phyloP scores from a whole-genome alignment of 1,140 invertebrate genomes.

The Protaetia brevitarsis region DNA sequence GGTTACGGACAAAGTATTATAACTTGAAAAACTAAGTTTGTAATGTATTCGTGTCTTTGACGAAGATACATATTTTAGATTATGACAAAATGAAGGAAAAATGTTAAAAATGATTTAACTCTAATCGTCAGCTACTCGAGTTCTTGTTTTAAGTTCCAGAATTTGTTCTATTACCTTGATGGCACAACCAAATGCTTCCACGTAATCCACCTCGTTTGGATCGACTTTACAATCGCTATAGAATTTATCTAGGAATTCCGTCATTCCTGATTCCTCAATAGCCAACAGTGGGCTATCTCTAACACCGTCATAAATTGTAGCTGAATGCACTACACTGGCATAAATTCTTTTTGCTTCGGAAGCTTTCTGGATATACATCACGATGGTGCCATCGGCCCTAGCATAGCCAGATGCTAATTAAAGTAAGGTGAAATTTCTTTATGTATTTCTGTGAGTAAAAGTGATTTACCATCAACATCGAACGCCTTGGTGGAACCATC shows the following conservation, averaged over 20 bases:
- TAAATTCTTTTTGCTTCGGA: slow-evolving; percentile 76
- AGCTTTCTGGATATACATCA: slow-evolving; percentile 78
- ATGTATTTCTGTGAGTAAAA: not conserved
- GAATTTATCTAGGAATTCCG: slow-evolving; percentile 53
- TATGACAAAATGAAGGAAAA: too few species aligned
- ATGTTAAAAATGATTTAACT: too few species aligned
- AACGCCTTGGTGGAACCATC: slow-evolving; percentile 71
- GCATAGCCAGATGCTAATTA: slow-evolving; percentile 70
- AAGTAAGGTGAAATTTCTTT: not conserved
- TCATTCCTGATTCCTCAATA: slow-evolving; percentile 55
- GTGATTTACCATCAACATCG: slow-evolving; percentile 58
- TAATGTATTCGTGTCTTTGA: too few species aligned
- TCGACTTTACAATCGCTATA: slow-evolving; percentile 62
- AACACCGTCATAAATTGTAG: slow-evolving; percentile 62
- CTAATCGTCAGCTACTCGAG: too few species aligned
- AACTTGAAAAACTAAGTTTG: too few species aligned
- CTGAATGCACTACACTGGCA: slow-evolving; percentile 59
- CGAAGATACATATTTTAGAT: too few species aligned
- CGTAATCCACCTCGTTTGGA: slow-evolving; percentile 62
- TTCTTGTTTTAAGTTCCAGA: not conserved
- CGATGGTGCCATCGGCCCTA: slow-evolving; percentile 73
- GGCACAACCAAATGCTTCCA: slow-evolving; percentile 70
- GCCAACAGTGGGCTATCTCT: slow-evolving; percentile 54
- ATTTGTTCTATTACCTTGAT: slow-evolving; percentile 36
- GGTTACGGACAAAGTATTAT: not conserved